Evolutionary conservation across 2,888 invertebrate species (phyloP), one percentile per base, ranked within the genome.

Genomic region (Lochmaea capreae): DNA sequence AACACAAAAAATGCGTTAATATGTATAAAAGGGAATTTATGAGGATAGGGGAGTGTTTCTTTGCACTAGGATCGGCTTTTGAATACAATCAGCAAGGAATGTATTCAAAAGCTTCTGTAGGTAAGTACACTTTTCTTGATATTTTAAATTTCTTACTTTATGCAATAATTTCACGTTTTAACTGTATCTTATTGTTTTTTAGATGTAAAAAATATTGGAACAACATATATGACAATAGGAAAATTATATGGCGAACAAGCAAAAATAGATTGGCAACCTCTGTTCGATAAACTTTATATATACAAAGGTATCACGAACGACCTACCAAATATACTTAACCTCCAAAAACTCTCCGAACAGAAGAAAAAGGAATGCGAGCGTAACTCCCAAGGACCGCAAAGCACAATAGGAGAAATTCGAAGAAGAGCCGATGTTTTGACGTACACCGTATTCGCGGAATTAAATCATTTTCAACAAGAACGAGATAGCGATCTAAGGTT

Each of bases 391-490:
- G 93, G 97, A 92, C 93, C 93, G 80, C 91, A 93, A 75, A 91
- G 91, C 18, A 95, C 96, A 84, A 89, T 96, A 76, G 92, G 93
- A 78, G 95, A 94, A 84, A 93, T 97, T 12, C 89, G 93, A 77
- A 91, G 93, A 79, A 91, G 97, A 81, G 95, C 96, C 0, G 98
- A 99, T 86, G 92, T 96, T 16, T 93, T 98, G 83, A 96, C 97
- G 0, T 98, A 97, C 85, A 93, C 97, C 2, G 91, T 97, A 75
- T 91, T 98, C 86, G 97, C 98, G 70, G 99, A 99, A 90, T 93
- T 98, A 81, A 93, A 94, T 81, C 97, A 98, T 87, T 98, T 99
- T 86, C 96, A 97, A 85, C 88, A 90, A 39, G 97, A 97, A 85
- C 90, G 97, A 79, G 94, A 95, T 62, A 90, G 90, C 57, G 97